Percentiles rank a stretch among this genome's conserved stretches.
Conservation (phyloP, 2,888 invertebrate species). For the Petrolisthes cinctipes region DNA sequence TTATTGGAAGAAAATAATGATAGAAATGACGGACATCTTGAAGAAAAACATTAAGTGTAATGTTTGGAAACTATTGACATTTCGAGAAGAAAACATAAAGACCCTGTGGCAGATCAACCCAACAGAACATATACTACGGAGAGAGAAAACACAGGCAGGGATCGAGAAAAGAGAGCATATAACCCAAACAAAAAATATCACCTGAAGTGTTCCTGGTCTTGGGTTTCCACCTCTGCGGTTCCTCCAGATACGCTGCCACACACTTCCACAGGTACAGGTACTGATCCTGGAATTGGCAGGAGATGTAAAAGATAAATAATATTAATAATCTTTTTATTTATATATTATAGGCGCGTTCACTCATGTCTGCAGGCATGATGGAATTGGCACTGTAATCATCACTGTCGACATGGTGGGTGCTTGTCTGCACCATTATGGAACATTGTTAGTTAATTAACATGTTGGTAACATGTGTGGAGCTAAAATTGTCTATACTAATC, state of each 20-base stretch:
- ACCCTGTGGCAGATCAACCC: not conserved
- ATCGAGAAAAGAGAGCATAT: not conserved
- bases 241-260: slow-evolving; percentile 30
- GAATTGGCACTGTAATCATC: too few relatives aligned
- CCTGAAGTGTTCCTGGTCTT: not conserved
- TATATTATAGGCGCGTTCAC: not conserved
- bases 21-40: too few relatives aligned
- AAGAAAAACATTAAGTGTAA: too few relatives aligned
- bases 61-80: not conserved
- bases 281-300: slow-evolving; percentile 20
- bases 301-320: not conserved
- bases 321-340: not conserved
- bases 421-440: too few relatives aligned
- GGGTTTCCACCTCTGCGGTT: not conserved
- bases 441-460: too few relatives aligned
- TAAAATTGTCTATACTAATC: too few relatives aligned
- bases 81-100: not conserved
- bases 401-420: too few relatives aligned
- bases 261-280: slow-evolving; percentile 37
- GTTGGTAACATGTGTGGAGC: too few relatives aligned
- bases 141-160: not conserved
- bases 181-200: not conserved
- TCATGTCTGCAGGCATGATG: too few relatives aligned
- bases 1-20: too few relatives aligned
- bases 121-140: too few relatives aligned